Conservation (phyloP, 2,888 invertebrate genomes). For the Pyrrhia umbra region DNA sequence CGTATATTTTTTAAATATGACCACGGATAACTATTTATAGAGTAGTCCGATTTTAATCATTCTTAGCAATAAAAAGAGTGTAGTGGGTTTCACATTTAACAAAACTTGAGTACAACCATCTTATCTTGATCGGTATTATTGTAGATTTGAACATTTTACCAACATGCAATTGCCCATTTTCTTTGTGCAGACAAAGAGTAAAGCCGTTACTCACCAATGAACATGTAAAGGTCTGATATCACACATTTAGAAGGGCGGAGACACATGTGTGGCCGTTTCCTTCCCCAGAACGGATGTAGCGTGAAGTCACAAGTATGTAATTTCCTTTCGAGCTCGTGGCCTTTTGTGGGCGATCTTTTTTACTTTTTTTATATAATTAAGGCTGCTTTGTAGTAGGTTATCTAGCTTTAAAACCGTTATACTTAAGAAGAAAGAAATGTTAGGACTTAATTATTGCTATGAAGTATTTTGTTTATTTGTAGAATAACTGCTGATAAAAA, state of each 20-base stretch:
- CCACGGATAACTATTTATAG: no score
- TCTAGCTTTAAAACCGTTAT: conserved; percentile 3
- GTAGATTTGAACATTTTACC: no score
- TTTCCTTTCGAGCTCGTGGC: conserved; percentile 39
- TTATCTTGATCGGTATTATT: no score
- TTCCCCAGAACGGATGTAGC: conserved; percentile 26
- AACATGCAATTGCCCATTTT: not conserved
- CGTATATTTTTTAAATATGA: no score
- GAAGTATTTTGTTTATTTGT: no score
- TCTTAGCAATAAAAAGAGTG: no score
- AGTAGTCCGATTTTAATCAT: no score
- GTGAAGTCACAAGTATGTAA: conserved; percentile 34
- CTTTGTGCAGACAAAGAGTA: not conserved
- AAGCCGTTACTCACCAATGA: conserved; percentile 2
- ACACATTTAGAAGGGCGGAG: not conserved
- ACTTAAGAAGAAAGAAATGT: not conserved
- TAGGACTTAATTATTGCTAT: not conserved
- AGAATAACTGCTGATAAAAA: no score
- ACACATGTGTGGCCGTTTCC: conserved; percentile 27
- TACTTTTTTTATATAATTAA: conserved; percentile 16
- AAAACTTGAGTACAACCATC: no score
- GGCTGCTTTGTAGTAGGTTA: conserved; percentile 9
- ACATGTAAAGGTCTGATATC: not conserved
- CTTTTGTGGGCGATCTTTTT: conserved; percentile 21
- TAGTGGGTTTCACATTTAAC: no score